Evolutionary conservation across 2,888 invertebrate genomes (phyloP), one percentile per base, ranked within the genome.

Genomic region (Eristalinus aeneus): DNA sequence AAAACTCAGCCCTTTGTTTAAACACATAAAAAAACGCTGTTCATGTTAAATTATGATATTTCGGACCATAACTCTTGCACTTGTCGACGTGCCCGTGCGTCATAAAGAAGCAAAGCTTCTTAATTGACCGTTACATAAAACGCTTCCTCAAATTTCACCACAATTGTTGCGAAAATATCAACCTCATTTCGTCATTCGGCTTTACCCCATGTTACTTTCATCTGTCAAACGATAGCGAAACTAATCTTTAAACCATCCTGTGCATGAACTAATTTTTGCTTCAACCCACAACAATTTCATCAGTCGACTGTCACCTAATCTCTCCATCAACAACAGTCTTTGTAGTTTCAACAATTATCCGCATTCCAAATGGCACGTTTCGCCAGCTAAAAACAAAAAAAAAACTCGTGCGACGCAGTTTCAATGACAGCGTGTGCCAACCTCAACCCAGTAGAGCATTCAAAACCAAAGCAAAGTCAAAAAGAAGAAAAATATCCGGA

Each of bases 361-460:
- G 46, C 46, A 46, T 58, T 58, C 32, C 56, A 27, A 12, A 39
- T 60, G 58, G 58, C 58, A 71, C 69, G 69, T 67, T 75, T 60
- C 34, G 11, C 16, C 53, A 68, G 32, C 60, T 11, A 60, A 75
- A 74, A 67, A 16, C 46, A 46, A 46, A 39, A 46, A n/a, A n/a
- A n/a, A n/a, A n/a, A n/a, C n/a, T n/a, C n/a, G n/a, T n/a, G n/a
- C n/a, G n/a, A 8, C 4, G 46, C 9, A 16, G 46, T 46, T 68
- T 53, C 65, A 75, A 67, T 46, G 60, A 67, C 39, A 60, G 34
- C 53, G 61, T 67, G 67, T 32, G 75, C 60, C 16, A 32, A 53
- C 53, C 11, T 63, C 72, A 64, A 56, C 16, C 74, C 27, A 74
- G 8, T 39, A 27, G 58, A 74, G 58, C 74, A 61, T 73, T 53